Evolutionary conservation across 2,888 invertebrate genomes (phyloP), one percentile per base, ranked within the genome.

Genomic region (Sussaba pulchella): DNA sequence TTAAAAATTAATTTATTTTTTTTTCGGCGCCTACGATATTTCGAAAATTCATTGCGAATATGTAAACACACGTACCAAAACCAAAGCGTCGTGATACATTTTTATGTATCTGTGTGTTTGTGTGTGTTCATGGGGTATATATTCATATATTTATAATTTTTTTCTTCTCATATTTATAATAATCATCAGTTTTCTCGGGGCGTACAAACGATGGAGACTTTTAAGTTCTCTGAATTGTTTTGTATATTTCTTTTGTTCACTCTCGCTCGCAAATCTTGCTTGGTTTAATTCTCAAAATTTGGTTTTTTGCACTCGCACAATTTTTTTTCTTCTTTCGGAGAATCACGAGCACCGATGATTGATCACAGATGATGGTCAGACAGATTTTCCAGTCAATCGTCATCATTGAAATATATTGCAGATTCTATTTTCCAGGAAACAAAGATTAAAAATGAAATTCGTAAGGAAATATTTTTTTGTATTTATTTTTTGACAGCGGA

Each of bases 81-180:
- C 8, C 43, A 59, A 70, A 59, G 45, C 63, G 12, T 39, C 9
- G 31, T 26, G 12, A 54, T 54, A 59, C 47, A 73, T 73, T 74
- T 24, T 39, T 17, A 3, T 52, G 66, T 74, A 10, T 57, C 12
- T 21, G 8, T 39, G 1, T 61, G 0, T 59, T 17, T 36, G 36
- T 43, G 43, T 41, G n/a, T 45, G 24, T n/a, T n/a, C n/a, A n/a
- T n/a, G 10, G 12, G 36, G 39, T 36, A 57, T 57, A 54, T 57
- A 47, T 45, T 41, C n/a, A 47, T 26, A 47, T 61, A 36, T 75
- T 12, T 67, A 61, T 67, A 57, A 69, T 52, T 45, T 75, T n/a
- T 57, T 73, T 47, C 59, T 52, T 36, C 26, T 81, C 70, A 69
- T 61, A 82, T 82, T 74, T 78, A 71, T 57, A 77, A 52, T 47